A percentile compares a stretch with the other conserved stretches of the same genome.
phyloP scores from a whole-genome alignment of 1,140 invertebrate species.

The Lucilia cuprina region DNA sequence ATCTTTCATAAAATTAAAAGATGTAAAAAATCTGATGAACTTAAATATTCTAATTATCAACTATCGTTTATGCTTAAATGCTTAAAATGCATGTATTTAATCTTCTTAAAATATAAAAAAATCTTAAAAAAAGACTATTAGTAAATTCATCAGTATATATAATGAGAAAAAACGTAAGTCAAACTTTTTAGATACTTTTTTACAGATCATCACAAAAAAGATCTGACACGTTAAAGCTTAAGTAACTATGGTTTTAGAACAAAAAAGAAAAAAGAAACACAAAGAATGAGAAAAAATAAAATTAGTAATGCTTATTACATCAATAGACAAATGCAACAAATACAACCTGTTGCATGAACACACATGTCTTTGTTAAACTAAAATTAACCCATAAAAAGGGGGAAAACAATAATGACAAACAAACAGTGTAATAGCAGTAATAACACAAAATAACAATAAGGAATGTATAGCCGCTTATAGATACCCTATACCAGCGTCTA shows the following conservation, averaged over 20 bases:
- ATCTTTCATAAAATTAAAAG: not conserved
- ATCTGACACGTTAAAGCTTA: not conserved
- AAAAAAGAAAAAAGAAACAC: not conserved
- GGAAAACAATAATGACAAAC: not conserved
- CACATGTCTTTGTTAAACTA: not conserved
- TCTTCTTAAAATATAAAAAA: not conserved
- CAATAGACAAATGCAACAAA: slow-evolving; percentile 23
- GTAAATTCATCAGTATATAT: not conserved
- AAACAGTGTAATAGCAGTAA: not conserved
- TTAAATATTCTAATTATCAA: not conserved
- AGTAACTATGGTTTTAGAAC: slow-evolving; percentile 19
- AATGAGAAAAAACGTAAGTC: not conserved
- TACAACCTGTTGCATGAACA: slow-evolving; percentile 24
- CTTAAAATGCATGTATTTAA: not conserved
- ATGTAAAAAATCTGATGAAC: not conserved
- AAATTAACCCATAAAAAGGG: not conserved
- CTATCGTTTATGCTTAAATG: not conserved
- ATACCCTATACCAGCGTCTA: no score
- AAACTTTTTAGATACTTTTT: not conserved
- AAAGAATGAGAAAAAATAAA: not conserved
- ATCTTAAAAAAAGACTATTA: not conserved
- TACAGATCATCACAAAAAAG: not conserved
- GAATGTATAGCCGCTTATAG: no score
- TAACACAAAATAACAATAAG: not conserved
- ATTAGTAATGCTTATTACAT: slow-evolving; percentile 34